Evolutionary conservation across 2,797 vertebrate genomes (phyloP).

Genomic region (Propithecus perrieri): DNA sequence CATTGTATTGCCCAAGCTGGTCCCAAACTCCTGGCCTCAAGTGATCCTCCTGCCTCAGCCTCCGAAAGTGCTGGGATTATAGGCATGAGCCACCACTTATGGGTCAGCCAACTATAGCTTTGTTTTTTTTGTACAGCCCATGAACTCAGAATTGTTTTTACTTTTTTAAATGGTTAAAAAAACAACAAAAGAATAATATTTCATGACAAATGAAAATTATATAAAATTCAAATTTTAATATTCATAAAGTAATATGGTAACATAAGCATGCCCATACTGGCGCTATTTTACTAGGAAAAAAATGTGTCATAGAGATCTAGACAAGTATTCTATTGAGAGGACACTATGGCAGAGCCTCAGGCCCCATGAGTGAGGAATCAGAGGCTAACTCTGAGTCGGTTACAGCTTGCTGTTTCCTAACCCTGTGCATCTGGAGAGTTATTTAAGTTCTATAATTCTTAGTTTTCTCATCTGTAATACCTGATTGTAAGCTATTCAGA

Average conservation of each 20-base stretch:
- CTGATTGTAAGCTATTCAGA: constrained; percentile 59
- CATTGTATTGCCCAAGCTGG: not conserved
- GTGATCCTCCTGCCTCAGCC: not conserved
- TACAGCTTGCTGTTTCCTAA: not conserved
- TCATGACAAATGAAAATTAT: not conserved
- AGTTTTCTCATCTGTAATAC: constrained; percentile 50
- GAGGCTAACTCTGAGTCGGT: not conserved
- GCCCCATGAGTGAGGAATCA: not conserved
- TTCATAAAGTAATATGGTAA: not conserved
- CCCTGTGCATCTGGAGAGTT: not conserved
- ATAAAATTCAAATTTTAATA: constrained; percentile 6
- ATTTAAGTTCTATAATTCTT: constrained; percentile 44
- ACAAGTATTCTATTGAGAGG: not conserved
- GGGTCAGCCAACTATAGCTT: not conserved
- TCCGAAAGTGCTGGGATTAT: not conserved
- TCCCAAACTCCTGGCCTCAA: not conserved
- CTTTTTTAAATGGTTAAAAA: not conserved
- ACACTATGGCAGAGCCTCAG: not conserved
- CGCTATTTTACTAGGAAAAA: not conserved
- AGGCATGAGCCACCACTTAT: not conserved
- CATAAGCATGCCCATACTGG: not conserved
- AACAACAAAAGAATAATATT: not conserved
- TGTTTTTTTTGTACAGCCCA: not conserved
- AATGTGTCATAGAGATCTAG: not conserved
- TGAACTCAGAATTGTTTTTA: not conserved